These are phyloP conservation scores for Berghia stephanieae DNA, from an alignment of 1,140 invertebrate species.

Conservation along the genomic window DNA sequence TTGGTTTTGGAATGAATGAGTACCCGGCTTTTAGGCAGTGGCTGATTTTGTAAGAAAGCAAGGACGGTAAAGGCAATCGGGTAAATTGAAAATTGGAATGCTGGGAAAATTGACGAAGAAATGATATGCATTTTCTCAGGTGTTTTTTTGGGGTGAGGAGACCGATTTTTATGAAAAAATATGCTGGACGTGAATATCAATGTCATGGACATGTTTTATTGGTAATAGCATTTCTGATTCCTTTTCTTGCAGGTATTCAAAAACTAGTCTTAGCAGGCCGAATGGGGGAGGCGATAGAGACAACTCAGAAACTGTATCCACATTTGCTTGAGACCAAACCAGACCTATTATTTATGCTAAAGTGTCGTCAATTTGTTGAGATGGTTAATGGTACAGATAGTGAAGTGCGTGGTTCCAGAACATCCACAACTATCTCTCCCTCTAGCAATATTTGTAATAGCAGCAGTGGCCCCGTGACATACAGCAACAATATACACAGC, in stretches of 20 bases:
- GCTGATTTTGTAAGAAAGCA: too few species aligned
- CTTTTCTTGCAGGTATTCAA: constrained; percentile 82
- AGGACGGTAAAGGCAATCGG: too few species aligned
- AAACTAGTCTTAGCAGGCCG: constrained; percentile 89
- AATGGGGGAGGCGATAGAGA: constrained; percentile 94
- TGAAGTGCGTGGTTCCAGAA: constrained; percentile 57
- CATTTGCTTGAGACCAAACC: constrained; percentile 87
- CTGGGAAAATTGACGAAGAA: too few species aligned
- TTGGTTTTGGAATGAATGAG: too few species aligned
- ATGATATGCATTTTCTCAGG: too few species aligned
- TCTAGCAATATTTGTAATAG: constrained; percentile 47
- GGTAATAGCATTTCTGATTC: neutral
- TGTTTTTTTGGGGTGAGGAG: too few species aligned
- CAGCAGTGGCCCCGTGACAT: constrained; percentile 32
- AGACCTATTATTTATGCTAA: constrained; percentile 92
- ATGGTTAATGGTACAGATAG: constrained; percentile 71
- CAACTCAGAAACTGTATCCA: constrained; percentile 88
- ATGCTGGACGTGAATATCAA: neutral
- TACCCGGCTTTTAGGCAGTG: too few species aligned
- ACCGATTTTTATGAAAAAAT: too few species aligned
- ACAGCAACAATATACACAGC: too few species aligned
- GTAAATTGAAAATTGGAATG: too few species aligned
- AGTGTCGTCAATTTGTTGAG: constrained; percentile 97
- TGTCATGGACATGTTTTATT: neutral
- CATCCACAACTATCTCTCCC: constrained; percentile 53